Evolutionary conservation across 2,113 vertebrate genomes (phyloP), one percentile per base, ranked within the genome.

Genomic region (Gambusia affinis): DNA sequence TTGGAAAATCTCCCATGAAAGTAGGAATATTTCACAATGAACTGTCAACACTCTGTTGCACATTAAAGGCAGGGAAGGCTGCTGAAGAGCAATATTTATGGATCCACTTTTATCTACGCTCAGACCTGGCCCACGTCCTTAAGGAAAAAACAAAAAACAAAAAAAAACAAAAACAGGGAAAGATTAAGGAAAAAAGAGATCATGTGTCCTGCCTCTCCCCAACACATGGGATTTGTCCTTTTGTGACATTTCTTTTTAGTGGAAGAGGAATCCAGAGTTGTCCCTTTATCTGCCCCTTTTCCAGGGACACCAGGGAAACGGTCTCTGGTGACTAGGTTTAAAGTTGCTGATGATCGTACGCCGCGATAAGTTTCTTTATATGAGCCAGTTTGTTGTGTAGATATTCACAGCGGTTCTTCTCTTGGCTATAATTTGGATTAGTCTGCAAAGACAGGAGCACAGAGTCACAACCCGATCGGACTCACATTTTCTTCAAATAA

Each of bases 301-400:
- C 88, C 87, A 90, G 87, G 81, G 64, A 89, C 78, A 87, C 89
- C 73, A 89, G 81, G 79, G 73, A 86, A 76, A 83, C 76, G 70
- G 60, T 39, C 61, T 75, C 61, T 67, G 76, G 77, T 60, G 62
- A 87, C 93, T 92, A 96, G 84, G 92, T 90, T 89, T 96, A 95
- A 66, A 97, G 95, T 92, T 97, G 97, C 91, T 96, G 95, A 91
- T 97, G 97, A 96, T 99, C 98, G 4, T 96, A 99, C 84, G 97
- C 96, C 42, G 97, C 96, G 90, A 99, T 99, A 87, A 97, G 96
- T 95, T 95, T 95, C 94, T 99, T 99, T 92, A 99, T 98, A 86
- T 99, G 97, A 68, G 98, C 97, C 94, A 99, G 96, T 94, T 99
- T 99, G 93, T 96, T 97, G 95, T 99, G 97, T 83, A 99, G 96